These are phyloP conservation scores for Chesias legatella DNA, from an alignment of 2,888 invertebrate species.

Conservation along the genomic window DNA sequence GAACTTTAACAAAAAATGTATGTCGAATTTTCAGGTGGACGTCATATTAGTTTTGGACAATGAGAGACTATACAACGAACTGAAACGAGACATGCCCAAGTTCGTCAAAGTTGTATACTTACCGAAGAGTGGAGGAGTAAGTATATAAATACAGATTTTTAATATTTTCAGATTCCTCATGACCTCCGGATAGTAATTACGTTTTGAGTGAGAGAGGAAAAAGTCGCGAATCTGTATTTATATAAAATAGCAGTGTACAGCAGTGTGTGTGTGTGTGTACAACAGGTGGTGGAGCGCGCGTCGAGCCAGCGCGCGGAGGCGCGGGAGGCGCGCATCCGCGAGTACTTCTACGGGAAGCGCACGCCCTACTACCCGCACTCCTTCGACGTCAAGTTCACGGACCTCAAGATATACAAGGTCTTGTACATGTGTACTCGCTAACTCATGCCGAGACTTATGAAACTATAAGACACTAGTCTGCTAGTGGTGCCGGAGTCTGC, in stretches of 20 bases:
- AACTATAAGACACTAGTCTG: too few species aligned
- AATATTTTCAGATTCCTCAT: too few species aligned
- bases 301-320: conserved; percentile 85
- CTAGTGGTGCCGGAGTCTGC: too few species aligned
- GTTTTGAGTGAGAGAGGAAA: too few species aligned
- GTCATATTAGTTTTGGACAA: conserved; percentile 97
- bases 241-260: too few species aligned
- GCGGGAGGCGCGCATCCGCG: conserved; percentile 90
- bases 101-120: conserved; percentile 95
- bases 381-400: conserved; percentile 94
- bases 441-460: too few species aligned
- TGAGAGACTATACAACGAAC: conserved; percentile 96
- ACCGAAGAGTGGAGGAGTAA: conserved; percentile 97
- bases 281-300: conserved; percentile 91
- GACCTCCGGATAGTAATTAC: not conserved
- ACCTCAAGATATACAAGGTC: conserved; percentile 92
- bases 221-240: too few species aligned
- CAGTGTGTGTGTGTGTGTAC: conserved; percentile 1
- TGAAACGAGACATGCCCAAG: conserved; percentile 94
- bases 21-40: conserved; percentile 87
- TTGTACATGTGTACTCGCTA: not conserved
- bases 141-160: conserved; percentile 34
- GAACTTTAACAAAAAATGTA: too few species aligned
- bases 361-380: conserved; percentile 95
- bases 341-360: conserved; percentile 96